phyloP scores from a whole-genome alignment of 2,888 invertebrate species.

The Rotaria sp. region DNA sequence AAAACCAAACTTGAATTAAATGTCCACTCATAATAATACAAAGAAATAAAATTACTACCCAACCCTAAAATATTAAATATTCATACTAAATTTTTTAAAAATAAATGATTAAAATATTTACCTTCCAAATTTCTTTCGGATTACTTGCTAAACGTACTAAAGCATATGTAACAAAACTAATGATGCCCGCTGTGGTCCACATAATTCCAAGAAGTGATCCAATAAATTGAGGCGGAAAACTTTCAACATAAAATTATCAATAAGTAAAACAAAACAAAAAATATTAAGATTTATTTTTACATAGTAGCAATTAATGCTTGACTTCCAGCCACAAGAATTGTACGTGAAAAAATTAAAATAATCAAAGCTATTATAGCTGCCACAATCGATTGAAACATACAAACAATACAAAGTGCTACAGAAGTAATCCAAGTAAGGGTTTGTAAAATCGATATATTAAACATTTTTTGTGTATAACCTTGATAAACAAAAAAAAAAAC shows the following conservation, averaged over 20 bases:
- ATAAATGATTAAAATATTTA: neutral
- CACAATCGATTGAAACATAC: neutral
- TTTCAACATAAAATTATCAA: neutral
- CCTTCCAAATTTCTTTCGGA: neutral
- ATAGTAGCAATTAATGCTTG: neutral
- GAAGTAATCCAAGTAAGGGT: neutral
- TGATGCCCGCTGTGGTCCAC: neutral
- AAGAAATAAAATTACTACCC: neutral
- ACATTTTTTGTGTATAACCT: constrained; percentile 26
- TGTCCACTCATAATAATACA: neutral
- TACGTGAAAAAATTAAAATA: neutral
- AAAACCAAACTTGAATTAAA: neutral
- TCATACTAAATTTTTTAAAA: too few species aligned
- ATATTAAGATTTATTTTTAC: neutral
- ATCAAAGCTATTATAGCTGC: neutral
- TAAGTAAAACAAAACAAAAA: neutral
- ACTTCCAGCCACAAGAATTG: neutral
- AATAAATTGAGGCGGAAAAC: constrained; percentile 20
- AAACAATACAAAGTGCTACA: neutral
- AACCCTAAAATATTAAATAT: neutral
- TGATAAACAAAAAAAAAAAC: neutral
- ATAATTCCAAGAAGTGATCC: neutral
- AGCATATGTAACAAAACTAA: neutral
- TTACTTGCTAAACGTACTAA: neutral
- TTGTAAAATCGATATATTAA: constrained; percentile 14